phyloP scores from a whole-genome alignment of 2,888 invertebrate species.

The Plagodis dolabraria region DNA sequence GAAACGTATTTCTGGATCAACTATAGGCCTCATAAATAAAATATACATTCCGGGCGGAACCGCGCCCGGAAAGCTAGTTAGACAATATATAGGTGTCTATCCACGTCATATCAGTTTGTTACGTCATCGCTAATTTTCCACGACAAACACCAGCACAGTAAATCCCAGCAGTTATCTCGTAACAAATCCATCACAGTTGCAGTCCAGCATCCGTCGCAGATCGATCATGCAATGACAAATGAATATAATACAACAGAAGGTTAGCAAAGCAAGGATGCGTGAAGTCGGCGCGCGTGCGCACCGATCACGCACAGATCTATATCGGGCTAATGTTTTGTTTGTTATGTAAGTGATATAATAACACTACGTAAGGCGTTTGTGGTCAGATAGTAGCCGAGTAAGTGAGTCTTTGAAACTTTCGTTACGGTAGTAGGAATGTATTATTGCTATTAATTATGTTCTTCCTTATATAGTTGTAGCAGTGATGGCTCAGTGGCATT shows the following conservation, averaged over 20 bases:
- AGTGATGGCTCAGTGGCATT: too few species aligned
- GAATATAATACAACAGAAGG: slow-evolving; percentile 44
- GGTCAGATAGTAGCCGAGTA: neutral
- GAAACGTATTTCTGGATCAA: too few species aligned
- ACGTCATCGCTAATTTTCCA: too few species aligned
- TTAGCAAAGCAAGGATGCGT: slow-evolving; percentile 37
- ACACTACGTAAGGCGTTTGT: neutral
- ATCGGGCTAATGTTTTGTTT: slow-evolving; percentile 26
- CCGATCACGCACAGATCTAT: slow-evolving; percentile 46
- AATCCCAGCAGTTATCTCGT: slow-evolving; percentile 1
- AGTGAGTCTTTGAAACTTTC: too few species aligned
- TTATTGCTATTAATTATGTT: too few species aligned
- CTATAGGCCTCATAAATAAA: too few species aligned
- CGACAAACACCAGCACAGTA: neutral
- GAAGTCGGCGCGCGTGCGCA: slow-evolving; percentile 57
- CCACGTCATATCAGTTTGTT: too few species aligned
- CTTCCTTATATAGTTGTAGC: too few species aligned
- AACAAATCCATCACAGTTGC: slow-evolving; percentile 12
- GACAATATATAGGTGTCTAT: too few species aligned
- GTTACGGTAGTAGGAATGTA: too few species aligned
- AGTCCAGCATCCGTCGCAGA: slow-evolving; percentile 26
- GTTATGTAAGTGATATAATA: slow-evolving; percentile 13
- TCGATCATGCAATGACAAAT: slow-evolving; percentile 53
- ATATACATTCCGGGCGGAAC: too few species aligned
- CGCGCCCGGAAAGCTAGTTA: too few species aligned